Evolutionary conservation across 2,797 vertebrate genomes (phyloP).

Genomic region (Platalea minor): DNA sequence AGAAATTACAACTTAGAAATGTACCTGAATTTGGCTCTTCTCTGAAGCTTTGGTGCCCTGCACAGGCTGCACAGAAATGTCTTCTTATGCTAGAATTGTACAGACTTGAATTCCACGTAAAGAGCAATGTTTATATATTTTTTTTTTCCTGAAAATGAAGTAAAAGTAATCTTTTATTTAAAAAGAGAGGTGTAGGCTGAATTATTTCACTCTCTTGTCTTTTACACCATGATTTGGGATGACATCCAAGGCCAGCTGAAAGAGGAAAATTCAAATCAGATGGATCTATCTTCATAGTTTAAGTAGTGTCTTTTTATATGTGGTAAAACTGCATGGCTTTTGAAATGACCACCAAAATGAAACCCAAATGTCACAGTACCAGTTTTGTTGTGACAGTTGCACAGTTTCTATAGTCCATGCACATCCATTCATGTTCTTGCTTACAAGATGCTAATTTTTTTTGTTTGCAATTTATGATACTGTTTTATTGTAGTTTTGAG

Average conservation of each 20-base stretch:
- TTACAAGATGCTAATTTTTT: background rate
- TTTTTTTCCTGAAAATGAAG: background rate
- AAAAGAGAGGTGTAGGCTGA: background rate
- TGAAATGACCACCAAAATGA: background rate
- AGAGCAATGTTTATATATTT: background rate
- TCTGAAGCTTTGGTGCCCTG: background rate
- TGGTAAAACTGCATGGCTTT: background rate
- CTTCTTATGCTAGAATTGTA: background rate
- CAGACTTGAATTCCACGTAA: background rate
- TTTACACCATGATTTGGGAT: background rate
- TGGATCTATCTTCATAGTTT: background rate
- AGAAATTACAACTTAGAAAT: background rate
- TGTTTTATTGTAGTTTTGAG: background rate
- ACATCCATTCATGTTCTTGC: background rate
- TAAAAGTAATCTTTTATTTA: background rate
- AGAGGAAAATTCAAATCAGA: background rate
- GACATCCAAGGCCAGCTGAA: background rate
- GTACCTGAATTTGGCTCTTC: background rate
- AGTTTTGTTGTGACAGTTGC: background rate
- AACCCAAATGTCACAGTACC: background rate
- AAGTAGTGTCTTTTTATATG: background rate
- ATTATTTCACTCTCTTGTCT: background rate
- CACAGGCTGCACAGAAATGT: background rate
- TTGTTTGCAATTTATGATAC: background rate
- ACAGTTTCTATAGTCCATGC: background rate